Conservation (phyloP, 2,797 vertebrate species). For the Helicolenus hilgendorfi region DNA sequence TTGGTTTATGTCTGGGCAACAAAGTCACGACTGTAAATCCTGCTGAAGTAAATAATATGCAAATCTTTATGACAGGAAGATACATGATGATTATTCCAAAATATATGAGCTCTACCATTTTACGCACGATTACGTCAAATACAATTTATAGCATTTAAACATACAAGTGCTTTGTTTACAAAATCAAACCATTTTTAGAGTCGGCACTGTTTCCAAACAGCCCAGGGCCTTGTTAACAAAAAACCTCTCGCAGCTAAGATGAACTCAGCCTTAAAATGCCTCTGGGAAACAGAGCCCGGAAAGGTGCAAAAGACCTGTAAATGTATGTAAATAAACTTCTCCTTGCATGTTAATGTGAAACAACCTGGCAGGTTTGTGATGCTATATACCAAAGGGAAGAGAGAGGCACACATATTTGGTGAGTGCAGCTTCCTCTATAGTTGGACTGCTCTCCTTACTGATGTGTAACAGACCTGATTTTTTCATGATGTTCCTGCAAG, state of each 20-base stretch:
- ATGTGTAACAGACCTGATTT: background rate
- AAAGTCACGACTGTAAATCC: slow-evolving; percentile 70
- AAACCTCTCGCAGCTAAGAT: background rate
- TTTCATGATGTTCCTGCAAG: background rate
- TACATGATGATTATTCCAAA: slow-evolving; percentile 33
- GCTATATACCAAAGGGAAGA: background rate
- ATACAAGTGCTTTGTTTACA: background rate
- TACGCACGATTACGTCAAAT: background rate
- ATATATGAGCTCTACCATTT: slow-evolving; percentile 25
- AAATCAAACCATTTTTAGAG: background rate
- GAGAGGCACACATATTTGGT: background rate
- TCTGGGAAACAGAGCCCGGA: background rate
- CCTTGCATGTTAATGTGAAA: background rate
- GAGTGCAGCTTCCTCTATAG: background rate
- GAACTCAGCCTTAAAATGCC: background rate
- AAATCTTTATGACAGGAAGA: slow-evolving; percentile 44
- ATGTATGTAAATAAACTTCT: background rate
- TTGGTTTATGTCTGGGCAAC: slow-evolving; percentile 71
- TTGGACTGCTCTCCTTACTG: too few species aligned
- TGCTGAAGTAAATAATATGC: slow-evolving; percentile 67
- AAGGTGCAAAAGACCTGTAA: background rate
- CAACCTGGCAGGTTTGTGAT: background rate
- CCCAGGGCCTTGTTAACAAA: background rate
- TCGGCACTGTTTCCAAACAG: background rate
- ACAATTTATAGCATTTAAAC: slow-evolving; percentile 12